These are phyloP conservation scores for Palythoa grandiflora DNA, from an alignment of 92 coral and sea anemone genomes.

Conservation along the genomic window DNA sequence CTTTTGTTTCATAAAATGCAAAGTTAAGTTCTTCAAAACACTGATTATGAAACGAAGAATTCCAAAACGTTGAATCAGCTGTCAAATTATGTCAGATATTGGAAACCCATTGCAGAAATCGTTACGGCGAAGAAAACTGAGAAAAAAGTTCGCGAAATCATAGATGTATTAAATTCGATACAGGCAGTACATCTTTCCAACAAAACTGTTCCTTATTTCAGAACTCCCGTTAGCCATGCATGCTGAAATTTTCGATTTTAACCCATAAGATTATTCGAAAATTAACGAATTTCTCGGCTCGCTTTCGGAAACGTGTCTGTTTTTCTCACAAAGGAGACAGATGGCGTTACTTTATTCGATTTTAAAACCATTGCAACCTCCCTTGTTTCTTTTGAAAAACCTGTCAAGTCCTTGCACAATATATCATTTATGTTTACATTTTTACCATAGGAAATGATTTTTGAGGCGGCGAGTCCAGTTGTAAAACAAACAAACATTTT, in stretches of 20 bases:
- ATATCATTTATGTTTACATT: slow-evolving; percentile 30
- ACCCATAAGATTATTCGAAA: neutral
- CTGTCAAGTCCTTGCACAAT: slow-evolving; percentile 12
- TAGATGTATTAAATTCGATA: neutral
- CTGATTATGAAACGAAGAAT: slow-evolving; percentile 17
- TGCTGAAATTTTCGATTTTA: neutral
- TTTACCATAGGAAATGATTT: slow-evolving; percentile 36
- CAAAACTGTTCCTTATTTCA: neutral
- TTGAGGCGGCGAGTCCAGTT: slow-evolving; percentile 39
- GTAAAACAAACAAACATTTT: slow-evolving; percentile 34
- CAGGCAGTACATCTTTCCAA: neutral
- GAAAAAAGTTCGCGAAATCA: neutral
- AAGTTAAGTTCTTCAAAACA: slow-evolving; percentile 20
- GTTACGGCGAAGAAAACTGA: neutral
- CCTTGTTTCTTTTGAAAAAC: slow-evolving; percentile 7
- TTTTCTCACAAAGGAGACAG: neutral
- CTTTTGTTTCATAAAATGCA: slow-evolving; percentile 19
- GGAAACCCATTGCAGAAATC: neutral
- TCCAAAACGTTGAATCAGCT: slow-evolving; percentile 14
- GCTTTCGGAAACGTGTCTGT: neutral
- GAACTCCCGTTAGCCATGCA: neutral
- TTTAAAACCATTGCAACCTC: neutral
- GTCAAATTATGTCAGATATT: neutral
- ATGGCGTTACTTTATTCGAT: neutral
- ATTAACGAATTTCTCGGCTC: neutral